phyloP scores from a whole-genome alignment of 2,797 vertebrate genomes.

The Crax fasciolata region DNA sequence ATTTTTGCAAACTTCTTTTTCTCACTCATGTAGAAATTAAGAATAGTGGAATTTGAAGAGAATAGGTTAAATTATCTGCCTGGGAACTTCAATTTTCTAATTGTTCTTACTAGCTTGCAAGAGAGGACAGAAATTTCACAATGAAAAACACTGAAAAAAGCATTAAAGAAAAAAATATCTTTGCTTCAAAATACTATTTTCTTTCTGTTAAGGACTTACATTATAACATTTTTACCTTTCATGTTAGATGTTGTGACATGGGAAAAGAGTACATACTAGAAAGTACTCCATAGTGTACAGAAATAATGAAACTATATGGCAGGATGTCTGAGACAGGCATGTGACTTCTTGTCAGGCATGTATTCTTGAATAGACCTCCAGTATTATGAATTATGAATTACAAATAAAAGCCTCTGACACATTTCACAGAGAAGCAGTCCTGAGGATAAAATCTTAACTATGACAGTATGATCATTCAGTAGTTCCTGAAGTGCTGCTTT shows the following conservation, averaged over 20 bases:
- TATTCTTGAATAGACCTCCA: not conserved
- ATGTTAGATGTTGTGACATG: not conserved
- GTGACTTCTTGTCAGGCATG: not conserved
- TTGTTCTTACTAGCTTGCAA: not conserved
- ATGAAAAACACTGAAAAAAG: not conserved
- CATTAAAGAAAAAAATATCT: not conserved
- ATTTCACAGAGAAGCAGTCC: not conserved
- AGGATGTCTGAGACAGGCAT: not conserved
- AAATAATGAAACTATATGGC: not conserved
- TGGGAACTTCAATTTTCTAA: not conserved
- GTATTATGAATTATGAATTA: not conserved
- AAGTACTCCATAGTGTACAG: not conserved
- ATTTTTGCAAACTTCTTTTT: not conserved
- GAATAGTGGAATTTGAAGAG: not conserved
- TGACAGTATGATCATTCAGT: not conserved
- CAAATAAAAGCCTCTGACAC: not conserved
- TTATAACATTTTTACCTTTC: not conserved
- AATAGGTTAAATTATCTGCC: not conserved
- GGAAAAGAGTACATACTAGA: not conserved
- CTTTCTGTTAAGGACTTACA: not conserved
- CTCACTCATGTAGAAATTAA: not conserved
- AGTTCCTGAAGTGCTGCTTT: constrained; percentile 6
- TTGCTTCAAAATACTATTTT: not conserved
- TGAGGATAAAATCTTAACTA: not conserved
- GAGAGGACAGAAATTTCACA: not conserved